These are phyloP conservation scores for Drosophila albomicans DNA, from an alignment of 1,140 invertebrate genomes.

Conservation along the genomic window DNA sequence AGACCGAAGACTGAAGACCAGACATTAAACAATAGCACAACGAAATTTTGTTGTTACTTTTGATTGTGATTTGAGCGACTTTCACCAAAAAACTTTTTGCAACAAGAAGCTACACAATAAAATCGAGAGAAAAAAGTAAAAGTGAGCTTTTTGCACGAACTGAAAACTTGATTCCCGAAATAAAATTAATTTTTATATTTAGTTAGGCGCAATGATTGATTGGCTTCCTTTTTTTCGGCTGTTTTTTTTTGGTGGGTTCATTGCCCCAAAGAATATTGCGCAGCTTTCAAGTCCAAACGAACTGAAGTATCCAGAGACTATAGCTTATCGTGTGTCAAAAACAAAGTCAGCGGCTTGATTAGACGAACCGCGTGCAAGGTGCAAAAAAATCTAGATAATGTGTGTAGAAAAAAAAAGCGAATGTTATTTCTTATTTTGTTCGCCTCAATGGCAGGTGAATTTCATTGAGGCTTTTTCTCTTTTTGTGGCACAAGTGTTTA, in stretches of 20 bases:
- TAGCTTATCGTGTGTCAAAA: constrained; percentile 25
- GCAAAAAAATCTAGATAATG: not conserved
- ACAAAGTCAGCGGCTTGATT: constrained; percentile 61
- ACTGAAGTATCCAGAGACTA: not conserved
- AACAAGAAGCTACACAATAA: constrained; percentile 2
- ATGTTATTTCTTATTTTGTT: constrained; percentile 6
- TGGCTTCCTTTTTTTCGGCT: no score
- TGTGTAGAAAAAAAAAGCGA: not conserved
- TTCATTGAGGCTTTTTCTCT: constrained; percentile 67
- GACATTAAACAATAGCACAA: constrained; percentile 53
- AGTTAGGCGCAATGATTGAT: not conserved
- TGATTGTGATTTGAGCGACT: constrained; percentile 21
- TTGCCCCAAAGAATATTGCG: constrained; percentile 4
- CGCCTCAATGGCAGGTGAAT: constrained; percentile 35
- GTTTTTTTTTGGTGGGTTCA: constrained; percentile 11
- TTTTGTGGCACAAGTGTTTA: constrained; percentile 48
- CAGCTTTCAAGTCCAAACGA: not conserved
- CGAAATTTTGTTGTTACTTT: constrained; percentile 31
- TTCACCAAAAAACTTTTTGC: constrained; percentile 16
- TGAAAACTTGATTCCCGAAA: not conserved
- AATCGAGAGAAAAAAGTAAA: constrained; percentile 33
- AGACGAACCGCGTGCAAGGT: constrained; percentile 14
- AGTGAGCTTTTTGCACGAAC: constrained; percentile 5
- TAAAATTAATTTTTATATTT: not conserved
- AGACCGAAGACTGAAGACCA: constrained; percentile 18